These are phyloP conservation scores for Micromussa lordhowensis DNA, from an alignment of 92 coral and sea anemone species.

Conservation along the genomic window DNA sequence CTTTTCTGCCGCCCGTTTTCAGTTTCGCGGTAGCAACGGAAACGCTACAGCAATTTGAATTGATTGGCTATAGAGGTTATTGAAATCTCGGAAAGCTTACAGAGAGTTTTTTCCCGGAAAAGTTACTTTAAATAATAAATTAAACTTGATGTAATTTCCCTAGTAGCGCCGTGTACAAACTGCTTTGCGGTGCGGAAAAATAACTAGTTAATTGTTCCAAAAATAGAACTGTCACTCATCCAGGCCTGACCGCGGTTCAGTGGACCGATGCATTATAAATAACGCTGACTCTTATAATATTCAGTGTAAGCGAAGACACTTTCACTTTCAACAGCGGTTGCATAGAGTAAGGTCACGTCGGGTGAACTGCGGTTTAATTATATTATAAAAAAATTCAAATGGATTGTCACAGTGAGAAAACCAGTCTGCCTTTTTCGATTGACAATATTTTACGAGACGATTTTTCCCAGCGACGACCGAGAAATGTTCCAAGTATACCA, in stretches of 20 bases:
- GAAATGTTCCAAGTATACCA: conserved; percentile 3
- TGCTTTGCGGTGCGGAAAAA: not conserved
- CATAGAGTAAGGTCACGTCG: not conserved
- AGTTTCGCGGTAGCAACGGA: conserved; percentile 20
- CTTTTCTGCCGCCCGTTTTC: conserved; percentile 8
- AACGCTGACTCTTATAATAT: conserved; percentile 16
- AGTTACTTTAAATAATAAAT: not conserved
- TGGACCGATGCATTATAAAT: conserved; percentile 1
- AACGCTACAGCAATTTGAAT: not conserved
- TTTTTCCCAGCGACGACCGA: conserved; percentile 39
- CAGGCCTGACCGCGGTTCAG: not conserved
- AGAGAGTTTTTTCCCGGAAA: not conserved
- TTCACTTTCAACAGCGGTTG: not conserved
- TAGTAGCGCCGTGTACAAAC: not conserved
- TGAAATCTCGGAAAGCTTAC: not conserved
- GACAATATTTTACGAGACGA: conserved; percentile 73
- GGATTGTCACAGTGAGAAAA: conserved; percentile 19
- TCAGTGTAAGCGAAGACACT: not conserved
- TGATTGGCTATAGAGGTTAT: not conserved
- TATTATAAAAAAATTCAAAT: not conserved
- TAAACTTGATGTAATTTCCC: not conserved
- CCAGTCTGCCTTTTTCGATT: conserved; percentile 64
- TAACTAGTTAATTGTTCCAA: not conserved
- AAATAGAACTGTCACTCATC: not conserved
- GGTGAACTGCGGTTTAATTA: not conserved